Base-by-base conservation (phyloP, 2,113 vertebrate species). In the Oncorhynchus nerka region DNA sequence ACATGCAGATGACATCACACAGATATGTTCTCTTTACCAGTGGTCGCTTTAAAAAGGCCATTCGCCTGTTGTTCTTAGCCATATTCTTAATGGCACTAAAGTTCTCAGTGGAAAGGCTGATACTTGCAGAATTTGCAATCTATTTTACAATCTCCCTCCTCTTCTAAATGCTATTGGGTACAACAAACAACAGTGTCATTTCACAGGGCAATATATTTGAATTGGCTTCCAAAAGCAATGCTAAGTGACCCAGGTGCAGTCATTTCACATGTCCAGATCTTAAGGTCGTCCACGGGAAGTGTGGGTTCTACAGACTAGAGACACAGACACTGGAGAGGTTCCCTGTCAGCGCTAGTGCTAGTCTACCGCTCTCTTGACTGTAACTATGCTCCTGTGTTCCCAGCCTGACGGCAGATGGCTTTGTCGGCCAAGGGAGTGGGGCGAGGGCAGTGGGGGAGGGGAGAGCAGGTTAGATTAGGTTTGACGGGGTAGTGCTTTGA, bases 401-500 rank as follows among this genome's bases (percentile, higher is more conserved):
- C 90, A 92, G 92, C 90, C 92, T 90, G 84, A 90, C 91, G 5
- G 81, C 77, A 76, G 89, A 88, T 66, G 86, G 90, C 90, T 91
- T 90, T 91, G 87, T 89, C 89, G 81, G 76, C 82, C 73, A 65
- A 83, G 82, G 83, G 82, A 85, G 79, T 74, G 77, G 75, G 75
- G 68, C 82, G 83, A 76, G 34, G 20, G 48, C 73, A 82, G 87
- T 12, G 39, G n/a, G 68, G n/a, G 68, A 70, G 32, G 28, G 19
- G 32, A 61, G 49, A 70, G 73, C 71, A 82, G 85, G 88, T 89
- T 88, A 86, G 85, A 92, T 92, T 92, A 88, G 81, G 84, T 90
- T 88, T 89, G 91, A 92, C 88, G 85, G 84, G 75, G 83, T 91
- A 91, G 87, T 86, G 82, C 90, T 91, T 91, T 92, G 88, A 91